Base-by-base conservation (phyloP, 92 coral and sea anemone species). In the Parazoanthus swiftii region DNA sequence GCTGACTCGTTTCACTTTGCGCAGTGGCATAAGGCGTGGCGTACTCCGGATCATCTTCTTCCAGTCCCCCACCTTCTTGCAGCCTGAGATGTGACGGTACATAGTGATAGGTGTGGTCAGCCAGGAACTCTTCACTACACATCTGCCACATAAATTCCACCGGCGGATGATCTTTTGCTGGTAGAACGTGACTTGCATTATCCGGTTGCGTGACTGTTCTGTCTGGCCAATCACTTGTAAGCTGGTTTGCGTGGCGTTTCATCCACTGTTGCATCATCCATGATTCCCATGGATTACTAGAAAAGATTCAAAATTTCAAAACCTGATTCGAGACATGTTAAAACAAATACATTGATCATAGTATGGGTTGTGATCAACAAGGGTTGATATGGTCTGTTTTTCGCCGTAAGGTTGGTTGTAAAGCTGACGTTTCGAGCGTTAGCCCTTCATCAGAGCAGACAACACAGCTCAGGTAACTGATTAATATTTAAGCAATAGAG, bases 221-320 rank as follows among this genome's bases (percentile, higher is more conserved):
- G 68, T 79, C 83, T 11, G 83, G 83, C 70, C 83, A 79, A 5
- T 79, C 83, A 58, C 42, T 50, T 29, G 83, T 79, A 20, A 51
- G 67, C 66, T 79, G 68, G 23, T 20, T 13, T 51, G 8, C 67
- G 42, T 79, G 83, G 26, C 83, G 83, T 7, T 25, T 46, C 16
- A 79, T 68, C 83, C 83, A 79, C 66, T 51, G 44, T 39, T 56
- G 65, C 83, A 79, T 79, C 66, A 79, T 79, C 83, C 83, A 79
- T 7, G 83, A 79, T 15, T 79, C 68, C 83, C 83, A 79, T 18
- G 83, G 70, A 35, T 54, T 23, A 50, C 83, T 79, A 35, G 43
- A 8, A 39, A 4, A 74, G 11, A 74, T 54, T 1, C 13, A 11
- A 2, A 54, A 1, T 51, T 51, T 51, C 58, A 10, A 13, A 51